A percentile compares a stretch with the other conserved stretches of the same genome.
phyloP scores from a whole-genome alignment of 2,888 invertebrate genomes.

The Cataglyphis cursor region DNA sequence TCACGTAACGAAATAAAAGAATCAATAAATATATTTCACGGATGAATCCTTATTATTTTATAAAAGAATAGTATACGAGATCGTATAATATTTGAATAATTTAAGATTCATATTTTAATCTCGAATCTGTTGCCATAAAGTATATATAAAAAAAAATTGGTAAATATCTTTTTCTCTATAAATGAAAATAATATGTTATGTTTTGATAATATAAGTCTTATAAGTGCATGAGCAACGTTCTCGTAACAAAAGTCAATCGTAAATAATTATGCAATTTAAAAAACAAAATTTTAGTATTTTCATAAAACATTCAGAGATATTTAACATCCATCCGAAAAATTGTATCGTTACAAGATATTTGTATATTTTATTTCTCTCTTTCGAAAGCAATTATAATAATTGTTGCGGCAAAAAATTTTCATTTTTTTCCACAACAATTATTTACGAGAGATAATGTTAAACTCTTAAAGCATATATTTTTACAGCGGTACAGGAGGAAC shows the following conservation, averaged over 20 bases:
- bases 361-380: not conserved
- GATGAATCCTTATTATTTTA: not conserved
- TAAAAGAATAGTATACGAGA: not conserved
- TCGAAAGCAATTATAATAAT: slow-evolving; percentile 3
- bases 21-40: not conserved
- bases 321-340: not conserved
- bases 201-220: not conserved
- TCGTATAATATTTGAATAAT: not conserved
- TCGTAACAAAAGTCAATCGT: not conserved
- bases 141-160: not conserved
- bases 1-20: not conserved
- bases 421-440: too few species aligned
- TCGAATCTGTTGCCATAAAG: not conserved
- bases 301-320: not conserved
- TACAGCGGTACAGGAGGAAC: slow-evolving; percentile 94
- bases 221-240: not conserved
- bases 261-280: not conserved
- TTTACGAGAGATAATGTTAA: not conserved
- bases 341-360: not conserved
- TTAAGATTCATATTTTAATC: not conserved
- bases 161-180: not conserved
- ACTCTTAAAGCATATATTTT: slow-evolving; percentile 26
- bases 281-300: not conserved
- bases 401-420: not conserved
- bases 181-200: not conserved